phyloP scores from a whole-genome alignment of 2,888 invertebrate genomes.

The Chrysolina oricalcia region DNA sequence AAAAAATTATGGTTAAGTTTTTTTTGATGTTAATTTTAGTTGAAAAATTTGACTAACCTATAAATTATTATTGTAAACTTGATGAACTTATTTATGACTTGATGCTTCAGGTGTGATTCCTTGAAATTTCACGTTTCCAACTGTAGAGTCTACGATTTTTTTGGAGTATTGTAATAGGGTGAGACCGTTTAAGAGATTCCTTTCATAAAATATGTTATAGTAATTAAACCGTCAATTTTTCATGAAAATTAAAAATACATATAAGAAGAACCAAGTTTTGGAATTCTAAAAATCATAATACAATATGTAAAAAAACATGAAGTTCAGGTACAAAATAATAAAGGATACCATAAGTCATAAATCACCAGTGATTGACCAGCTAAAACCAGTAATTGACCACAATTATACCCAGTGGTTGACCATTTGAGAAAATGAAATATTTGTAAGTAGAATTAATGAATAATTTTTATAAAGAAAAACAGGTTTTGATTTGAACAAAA shows the following conservation, averaged over 20 bases:
- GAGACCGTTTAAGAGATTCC: background rate
- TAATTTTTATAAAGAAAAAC: constrained; percentile 1
- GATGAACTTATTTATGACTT: too few relatives aligned
- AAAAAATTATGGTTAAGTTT: too few relatives aligned
- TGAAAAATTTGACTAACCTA: too few relatives aligned
- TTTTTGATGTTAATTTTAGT: too few relatives aligned
- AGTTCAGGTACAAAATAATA: background rate
- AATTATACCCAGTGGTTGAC: constrained; percentile 14
- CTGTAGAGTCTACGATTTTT: too few relatives aligned
- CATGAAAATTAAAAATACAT: constrained; percentile 10
- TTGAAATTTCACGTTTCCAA: too few relatives aligned
- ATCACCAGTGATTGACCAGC: constrained; percentile 30
- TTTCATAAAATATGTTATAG: background rate
- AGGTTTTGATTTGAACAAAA: constrained; percentile 2
- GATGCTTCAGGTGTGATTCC: too few relatives aligned
- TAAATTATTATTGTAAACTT: too few relatives aligned
- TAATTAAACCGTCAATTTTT: background rate
- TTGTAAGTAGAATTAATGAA: background rate
- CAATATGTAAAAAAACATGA: constrained; percentile 7
- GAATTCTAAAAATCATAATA: constrained; percentile 24
- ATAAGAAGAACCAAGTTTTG: constrained; percentile 29
- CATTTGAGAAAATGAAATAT: constrained; percentile 25
- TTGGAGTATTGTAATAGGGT: background rate
- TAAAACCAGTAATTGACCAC: constrained; percentile 27
- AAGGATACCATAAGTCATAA: constrained; percentile 7